Evolutionary conservation across 2,888 invertebrate genomes (phyloP), one percentile per base, ranked within the genome.

Genomic region (Megaustenia siamemsis): DNA sequence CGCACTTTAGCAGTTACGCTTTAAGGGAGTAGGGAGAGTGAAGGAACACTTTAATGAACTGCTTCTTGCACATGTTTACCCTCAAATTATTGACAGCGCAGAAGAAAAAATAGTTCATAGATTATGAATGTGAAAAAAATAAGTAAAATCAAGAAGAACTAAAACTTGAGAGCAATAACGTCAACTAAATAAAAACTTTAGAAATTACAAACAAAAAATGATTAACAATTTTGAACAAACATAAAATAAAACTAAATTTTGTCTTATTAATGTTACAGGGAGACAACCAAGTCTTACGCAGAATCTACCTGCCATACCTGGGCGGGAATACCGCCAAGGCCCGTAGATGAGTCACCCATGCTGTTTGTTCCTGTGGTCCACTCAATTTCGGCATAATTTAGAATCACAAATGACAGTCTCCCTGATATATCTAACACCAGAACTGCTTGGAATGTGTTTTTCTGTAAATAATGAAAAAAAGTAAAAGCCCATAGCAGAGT

Each of bases 371-470:
- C 92, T 10, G 91, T 92, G 6, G 91, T 91, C 92, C 92, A 92
- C 79, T 88, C 87, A 81, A 99, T 96, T 89, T 97, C 96, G 82
- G 96, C 96, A 93, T 99, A 99, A 95, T 99, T 99, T 94, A 97
- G 98, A 82, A 99, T 97, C 0, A 97, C 97, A 93, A 98, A 99
- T 0, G 98, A 97, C 92, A 97, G 97, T 18, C 97, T 97, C 95
- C 98, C 98, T 93, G 99, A 98, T 0, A 98, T 98, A 0, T 97
- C 97, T 82, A 99, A 94, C 0, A 97, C 97, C 83, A 99, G 94
- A 12, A 99, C 96, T 95, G 97, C 95, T 96, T 99, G 99, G 95
- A 98, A 99, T 0, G 98, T 98, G 93, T 99, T 99, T 12, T 98
- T 98, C 96, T 97, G 94, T 43, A 90, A 89, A 56, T 68, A 38